Evolutionary conservation across 2,113 vertebrate species (phyloP).

Genomic region (Tragelaphus imberbis): DNA sequence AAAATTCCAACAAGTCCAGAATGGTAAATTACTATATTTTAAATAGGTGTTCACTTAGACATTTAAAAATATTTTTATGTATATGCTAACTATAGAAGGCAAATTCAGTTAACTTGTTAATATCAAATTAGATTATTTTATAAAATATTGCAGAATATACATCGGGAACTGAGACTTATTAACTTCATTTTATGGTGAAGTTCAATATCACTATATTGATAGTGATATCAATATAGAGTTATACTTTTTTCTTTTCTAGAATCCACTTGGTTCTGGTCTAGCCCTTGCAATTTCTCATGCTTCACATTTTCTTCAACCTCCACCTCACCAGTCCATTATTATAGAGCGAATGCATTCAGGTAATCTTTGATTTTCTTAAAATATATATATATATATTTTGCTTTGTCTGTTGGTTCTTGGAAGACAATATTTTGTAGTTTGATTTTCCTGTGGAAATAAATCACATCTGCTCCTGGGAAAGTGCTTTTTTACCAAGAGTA

Average conservation of each 20-base stretch:
- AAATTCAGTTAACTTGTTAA: neutral
- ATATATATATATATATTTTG: neutral
- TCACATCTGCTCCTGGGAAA: neutral
- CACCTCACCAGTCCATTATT: slow-evolving; percentile 99
- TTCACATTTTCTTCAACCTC: slow-evolving; percentile 97
- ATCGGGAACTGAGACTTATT: neutral
- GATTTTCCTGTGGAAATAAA: slow-evolving; percentile 23
- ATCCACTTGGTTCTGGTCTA: slow-evolving; percentile 92
- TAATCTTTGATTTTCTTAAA: slow-evolving; percentile 75
- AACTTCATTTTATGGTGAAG: neutral
- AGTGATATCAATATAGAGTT: slow-evolving; percentile 30
- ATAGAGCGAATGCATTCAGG: slow-evolving; percentile 99
- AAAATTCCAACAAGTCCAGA: slow-evolving; percentile 92
- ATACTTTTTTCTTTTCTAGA: slow-evolving; percentile 79
- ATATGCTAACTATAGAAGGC: neutral
- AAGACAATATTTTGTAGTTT: slow-evolving; percentile 25
- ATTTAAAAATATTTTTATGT: slow-evolving; percentile 6
- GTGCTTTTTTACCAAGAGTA: neutral
- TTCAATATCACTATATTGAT: no score
- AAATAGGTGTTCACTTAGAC: slow-evolving; percentile 31
- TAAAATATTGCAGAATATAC: neutral
- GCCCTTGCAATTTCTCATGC: slow-evolving; percentile 98
- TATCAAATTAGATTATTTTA: neutral
- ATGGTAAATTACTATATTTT: slow-evolving; percentile 82
- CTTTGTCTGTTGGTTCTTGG: neutral